These are phyloP conservation scores for Drosophila testacea DNA, from an alignment of 2,888 invertebrate genomes.

Conservation along the genomic window DNA sequence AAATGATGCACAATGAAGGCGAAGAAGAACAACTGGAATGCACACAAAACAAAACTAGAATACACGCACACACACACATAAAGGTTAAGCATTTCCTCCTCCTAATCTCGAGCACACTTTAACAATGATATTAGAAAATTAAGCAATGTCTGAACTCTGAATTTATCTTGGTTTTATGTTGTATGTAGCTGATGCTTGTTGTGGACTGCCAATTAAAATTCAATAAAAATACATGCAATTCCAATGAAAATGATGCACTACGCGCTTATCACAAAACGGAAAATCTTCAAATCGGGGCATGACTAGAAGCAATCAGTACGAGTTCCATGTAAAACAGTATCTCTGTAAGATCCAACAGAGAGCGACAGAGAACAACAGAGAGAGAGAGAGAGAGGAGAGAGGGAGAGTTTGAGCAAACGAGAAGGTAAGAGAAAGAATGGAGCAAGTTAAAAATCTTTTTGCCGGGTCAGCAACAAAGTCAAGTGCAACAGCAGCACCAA, in stretches of 20 bases:
- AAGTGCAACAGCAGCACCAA: conserved; percentile 63
- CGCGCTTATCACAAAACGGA: conserved; percentile 68
- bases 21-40: not conserved
- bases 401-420: not conserved
- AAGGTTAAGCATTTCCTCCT: not conserved
- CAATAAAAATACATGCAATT: conserved; percentile 78
- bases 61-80: not conserved
- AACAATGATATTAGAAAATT: conserved; percentile 10
- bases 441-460: conserved; percentile 62
- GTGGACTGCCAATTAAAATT: conserved; percentile 79
- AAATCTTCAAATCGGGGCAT: conserved; percentile 82
- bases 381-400: conserved; percentile 17
- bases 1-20: not conserved
- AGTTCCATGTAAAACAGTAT: conserved; percentile 84
- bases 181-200: conserved; percentile 47
- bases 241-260: conserved; percentile 75
- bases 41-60: no score
- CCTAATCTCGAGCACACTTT: not conserved
- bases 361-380: conserved; percentile 9
- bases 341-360: conserved; percentile 57
- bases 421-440: conserved; percentile 20
- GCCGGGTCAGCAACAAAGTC: conserved; percentile 77
- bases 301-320: conserved; percentile 84
- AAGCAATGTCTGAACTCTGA: conserved; percentile 3
- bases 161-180: conserved; percentile 31